Evolutionary conservation across 2,797 vertebrate species (phyloP), one percentile per base, ranked within the genome.

Genomic region (Oreochromis mossambicus): DNA sequence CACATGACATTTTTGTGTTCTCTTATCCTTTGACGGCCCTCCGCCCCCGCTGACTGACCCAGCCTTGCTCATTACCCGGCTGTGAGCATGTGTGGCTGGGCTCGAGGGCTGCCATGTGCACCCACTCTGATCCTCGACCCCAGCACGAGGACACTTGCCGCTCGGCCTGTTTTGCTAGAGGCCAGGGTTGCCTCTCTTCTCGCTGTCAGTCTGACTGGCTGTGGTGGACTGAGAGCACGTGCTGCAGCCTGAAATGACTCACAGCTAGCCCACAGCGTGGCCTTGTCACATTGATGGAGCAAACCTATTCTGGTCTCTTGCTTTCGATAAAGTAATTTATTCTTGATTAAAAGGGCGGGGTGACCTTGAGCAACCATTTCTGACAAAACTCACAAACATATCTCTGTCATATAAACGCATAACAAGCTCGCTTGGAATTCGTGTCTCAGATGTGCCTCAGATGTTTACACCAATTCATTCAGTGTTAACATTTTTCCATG

Each of bases 181-280:
- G 89, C 85, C 66, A 84, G 83, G 32, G 50, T 81, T 85, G 84
- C 82, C 80, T 88, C 78, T 88, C 85, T 80, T 79, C 86, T 51
- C 43, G 77, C 83, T 88, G 90, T 92, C 91, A 88, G 61, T 91
- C 85, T 87, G 51, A 77, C 38, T 19, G 29, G 70, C 46, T 85
- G 17, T 24, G 52, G 43, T 48, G 26, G 84, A 82, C 46, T 58
- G 51, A 29, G 61, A 75, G 83, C 89, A 88, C 4, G 52, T 90
- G 88, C 73, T 77, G 8, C 46, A 68, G 86, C 77, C 80, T 77
- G 56, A 78, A 78, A 83, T 87, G 80, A 88, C 76, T 90, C 86
- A 79, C 79, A 66, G 70, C 19, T 75, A 36, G 81, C 86, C 83
- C 52, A 17, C 38, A 81, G 91, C 11, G 5, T 51, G 29, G 80